Percentiles rank a stretch among this genome's conserved stretches.
phyloP scores from a whole-genome alignment of 2,888 invertebrate species.

The Chalcosyrphus nemorum region DNA sequence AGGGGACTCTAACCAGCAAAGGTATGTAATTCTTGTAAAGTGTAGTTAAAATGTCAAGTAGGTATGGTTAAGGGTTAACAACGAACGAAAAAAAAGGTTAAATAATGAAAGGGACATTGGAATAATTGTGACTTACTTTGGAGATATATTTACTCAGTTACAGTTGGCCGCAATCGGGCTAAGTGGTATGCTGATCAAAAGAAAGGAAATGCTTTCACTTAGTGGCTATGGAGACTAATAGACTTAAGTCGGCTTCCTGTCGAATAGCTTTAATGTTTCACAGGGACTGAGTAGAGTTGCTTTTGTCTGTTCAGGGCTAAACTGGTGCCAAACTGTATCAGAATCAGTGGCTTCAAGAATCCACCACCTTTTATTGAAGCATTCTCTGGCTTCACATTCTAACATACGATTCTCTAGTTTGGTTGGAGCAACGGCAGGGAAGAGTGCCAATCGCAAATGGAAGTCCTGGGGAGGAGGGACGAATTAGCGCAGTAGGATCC shows the following conservation, averaged over 20 bases:
- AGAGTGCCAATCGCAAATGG: too few relatives aligned
- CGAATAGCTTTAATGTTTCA: not conserved
- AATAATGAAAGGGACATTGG: not conserved
- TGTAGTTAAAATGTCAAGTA: conserved; percentile 25
- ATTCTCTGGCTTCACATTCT: too few relatives aligned
- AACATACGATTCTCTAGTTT: too few relatives aligned
- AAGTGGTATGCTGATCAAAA: not conserved
- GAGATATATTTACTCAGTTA: not conserved
- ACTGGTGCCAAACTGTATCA: too few relatives aligned
- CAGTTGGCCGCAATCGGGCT: not conserved
- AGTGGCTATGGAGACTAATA: not conserved
- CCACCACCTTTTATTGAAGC: too few relatives aligned
- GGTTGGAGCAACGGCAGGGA: too few relatives aligned
- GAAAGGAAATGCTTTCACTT: not conserved
- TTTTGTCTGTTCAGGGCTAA: too few relatives aligned
- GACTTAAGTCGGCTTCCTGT: not conserved
- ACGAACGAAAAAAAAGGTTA: not conserved
- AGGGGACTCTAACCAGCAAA: not conserved
- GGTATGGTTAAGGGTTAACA: not conserved
- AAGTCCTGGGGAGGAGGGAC: too few relatives aligned
- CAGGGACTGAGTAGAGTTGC: too few relatives aligned
- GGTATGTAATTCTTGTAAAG: not conserved
- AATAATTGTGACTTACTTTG: conserved; percentile 9
- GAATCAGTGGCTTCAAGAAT: too few relatives aligned
- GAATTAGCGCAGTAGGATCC: too few relatives aligned